Percentiles rank a stretch among this genome's conserved stretches.
phyloP scores from a whole-genome alignment of 1,140 invertebrate genomes.

The Neodiprion fabricii region DNA sequence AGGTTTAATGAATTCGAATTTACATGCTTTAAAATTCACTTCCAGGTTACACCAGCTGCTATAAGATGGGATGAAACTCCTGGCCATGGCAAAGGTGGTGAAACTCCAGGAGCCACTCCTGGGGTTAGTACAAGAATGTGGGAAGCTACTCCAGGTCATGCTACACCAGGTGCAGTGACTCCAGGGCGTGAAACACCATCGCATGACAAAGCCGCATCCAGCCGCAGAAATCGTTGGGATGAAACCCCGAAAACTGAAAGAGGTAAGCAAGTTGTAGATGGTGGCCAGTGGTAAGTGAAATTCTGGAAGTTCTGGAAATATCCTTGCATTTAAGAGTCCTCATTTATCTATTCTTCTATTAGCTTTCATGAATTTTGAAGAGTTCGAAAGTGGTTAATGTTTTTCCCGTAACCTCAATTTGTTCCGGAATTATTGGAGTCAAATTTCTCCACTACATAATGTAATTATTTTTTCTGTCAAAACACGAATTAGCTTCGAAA shows the following conservation, averaged over 20 bases:
- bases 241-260: slow-evolving; percentile 98
- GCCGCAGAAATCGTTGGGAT: slow-evolving; percentile 96
- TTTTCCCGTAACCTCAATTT: no score
- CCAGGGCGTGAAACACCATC: slow-evolving; percentile 89
- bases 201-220: slow-evolving; percentile 78
- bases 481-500: no score
- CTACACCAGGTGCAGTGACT: slow-evolving; percentile 87
- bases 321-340: not conserved
- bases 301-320: not conserved
- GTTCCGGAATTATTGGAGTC: no score
- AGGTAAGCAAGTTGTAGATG: slow-evolving; percentile 57
- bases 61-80: slow-evolving; percentile 98
- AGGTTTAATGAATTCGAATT: slow-evolving; percentile 17
- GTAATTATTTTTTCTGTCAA: no score
- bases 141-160: slow-evolving; percentile 93
- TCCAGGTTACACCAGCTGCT: slow-evolving; percentile 80
- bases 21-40: slow-evolving; percentile 28
- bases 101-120: slow-evolving; percentile 93
- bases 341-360: no score
- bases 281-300: not conserved
- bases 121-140: slow-evolving; percentile 87
- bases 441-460: no score
- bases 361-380: no score
- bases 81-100: slow-evolving; percentile 81
- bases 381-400: no score